Conservation (phyloP, 2,888 invertebrate genomes). For the Chloroclysta siterata region DNA sequence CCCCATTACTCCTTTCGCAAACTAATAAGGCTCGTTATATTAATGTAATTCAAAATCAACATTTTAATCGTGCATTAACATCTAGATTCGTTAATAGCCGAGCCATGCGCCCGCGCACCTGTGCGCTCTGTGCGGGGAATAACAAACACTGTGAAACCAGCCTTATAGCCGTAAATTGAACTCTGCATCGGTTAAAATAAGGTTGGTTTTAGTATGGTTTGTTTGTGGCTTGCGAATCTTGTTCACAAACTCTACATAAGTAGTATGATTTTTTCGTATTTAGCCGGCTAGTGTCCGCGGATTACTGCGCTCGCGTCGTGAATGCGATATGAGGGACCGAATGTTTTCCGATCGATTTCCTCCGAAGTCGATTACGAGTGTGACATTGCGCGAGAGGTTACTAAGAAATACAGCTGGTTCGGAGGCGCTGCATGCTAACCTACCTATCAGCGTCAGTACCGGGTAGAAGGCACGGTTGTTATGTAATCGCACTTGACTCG, state of each 20-base stretch:
- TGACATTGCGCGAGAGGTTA: constrained; percentile 42
- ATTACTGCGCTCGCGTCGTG: constrained; percentile 59
- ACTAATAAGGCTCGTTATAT: constrained; percentile 37
- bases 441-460: background rate
- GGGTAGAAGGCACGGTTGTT: background rate
- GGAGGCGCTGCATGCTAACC: constrained; percentile 20
- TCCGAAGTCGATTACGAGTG: constrained; percentile 53
- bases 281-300: constrained; percentile 54
- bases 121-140: constrained; percentile 69
- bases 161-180: constrained; percentile 24
- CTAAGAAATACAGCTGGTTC: constrained; percentile 11
- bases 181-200: constrained; percentile 7
- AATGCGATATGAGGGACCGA: constrained; percentile 54
- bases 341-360: constrained; percentile 54
- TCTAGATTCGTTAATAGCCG: constrained; percentile 36
- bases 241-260: constrained; percentile 50
- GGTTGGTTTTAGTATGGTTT: constrained; percentile 1
- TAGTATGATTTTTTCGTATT: constrained; percentile 50
- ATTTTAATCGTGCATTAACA: constrained; percentile 48
- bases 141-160: constrained; percentile 43
- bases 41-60: constrained; percentile 48
- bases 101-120: constrained; percentile 63
- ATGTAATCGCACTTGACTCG: background rate
- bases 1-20: constrained; percentile 39
- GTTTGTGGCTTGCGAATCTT: constrained; percentile 50